Evolutionary conservation across 2,113 vertebrate species (phyloP).

Genomic region (Vidua chalybeata): DNA sequence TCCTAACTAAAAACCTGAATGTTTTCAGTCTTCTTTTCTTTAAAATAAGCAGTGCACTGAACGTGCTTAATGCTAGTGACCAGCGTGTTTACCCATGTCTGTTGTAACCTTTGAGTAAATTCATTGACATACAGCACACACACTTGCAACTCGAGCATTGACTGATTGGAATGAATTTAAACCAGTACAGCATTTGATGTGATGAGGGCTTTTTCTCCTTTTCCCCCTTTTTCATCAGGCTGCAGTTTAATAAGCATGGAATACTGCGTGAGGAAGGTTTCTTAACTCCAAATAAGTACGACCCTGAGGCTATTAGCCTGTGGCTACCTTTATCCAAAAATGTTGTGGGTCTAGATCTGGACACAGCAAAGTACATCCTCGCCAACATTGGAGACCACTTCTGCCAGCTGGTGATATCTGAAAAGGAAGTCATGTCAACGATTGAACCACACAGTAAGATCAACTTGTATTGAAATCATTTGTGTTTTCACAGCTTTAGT

Average conservation of each 20-base stretch:
- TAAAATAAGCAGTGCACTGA: not conserved
- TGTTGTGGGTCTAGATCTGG: slow-evolving; percentile 77
- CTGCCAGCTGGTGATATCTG: slow-evolving; percentile 82
- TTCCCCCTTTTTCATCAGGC: slow-evolving; percentile 18
- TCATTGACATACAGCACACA: not conserved
- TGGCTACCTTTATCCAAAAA: slow-evolving; percentile 78
- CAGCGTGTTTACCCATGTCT: not conserved
- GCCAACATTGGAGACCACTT: slow-evolving; percentile 85
- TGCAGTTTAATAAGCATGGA: slow-evolving; percentile 81
- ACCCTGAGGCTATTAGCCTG: slow-evolving; percentile 77
- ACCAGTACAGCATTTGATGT: not conserved
- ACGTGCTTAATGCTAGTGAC: not conserved
- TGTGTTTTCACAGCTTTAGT: not conserved
- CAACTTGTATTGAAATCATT: not conserved
- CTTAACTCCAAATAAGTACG: slow-evolving; percentile 79
- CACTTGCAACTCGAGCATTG: not conserved
- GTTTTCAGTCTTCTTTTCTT: not conserved
- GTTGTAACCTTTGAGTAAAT: not conserved
- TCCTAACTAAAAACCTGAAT: not conserved
- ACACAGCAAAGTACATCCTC: slow-evolving; percentile 82
- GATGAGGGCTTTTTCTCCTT: not conserved
- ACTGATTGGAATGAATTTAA: not conserved
- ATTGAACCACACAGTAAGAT: slow-evolving; percentile 83
- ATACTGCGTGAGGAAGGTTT: slow-evolving; percentile 81
- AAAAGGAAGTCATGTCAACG: slow-evolving; percentile 81